Conservation (phyloP, 2,113 vertebrate genomes). For the Potamarius usumacintae region DNA sequence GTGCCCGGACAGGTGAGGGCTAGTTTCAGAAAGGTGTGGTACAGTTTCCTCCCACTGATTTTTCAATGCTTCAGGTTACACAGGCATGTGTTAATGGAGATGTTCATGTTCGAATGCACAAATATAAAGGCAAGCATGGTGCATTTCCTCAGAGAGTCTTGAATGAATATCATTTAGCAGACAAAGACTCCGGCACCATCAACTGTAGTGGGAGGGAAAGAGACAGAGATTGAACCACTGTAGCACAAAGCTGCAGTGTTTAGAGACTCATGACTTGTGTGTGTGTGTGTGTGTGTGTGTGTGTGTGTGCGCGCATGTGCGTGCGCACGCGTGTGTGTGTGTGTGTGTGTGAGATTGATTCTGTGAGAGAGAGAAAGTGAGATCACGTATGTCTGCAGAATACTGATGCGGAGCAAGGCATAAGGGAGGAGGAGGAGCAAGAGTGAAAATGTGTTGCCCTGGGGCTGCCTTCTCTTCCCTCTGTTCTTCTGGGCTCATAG, state of each 20-base stretch:
- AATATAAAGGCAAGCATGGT: background rate
- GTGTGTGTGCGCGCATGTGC: constrained; percentile 52
- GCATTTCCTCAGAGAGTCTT: background rate
- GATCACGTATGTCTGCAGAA: constrained; percentile 60
- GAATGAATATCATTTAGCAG: constrained; percentile 49
- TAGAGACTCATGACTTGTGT: constrained; percentile 62
- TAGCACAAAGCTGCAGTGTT: constrained; percentile 65
- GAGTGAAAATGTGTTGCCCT: constrained; percentile 57
- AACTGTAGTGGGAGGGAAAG: constrained; percentile 48
- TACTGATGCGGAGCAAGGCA: constrained; percentile 61
- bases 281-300: constrained; percentile 32
- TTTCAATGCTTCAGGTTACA: constrained; percentile 3
- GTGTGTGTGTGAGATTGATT: constrained; percentile 32
- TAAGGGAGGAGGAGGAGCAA: constrained; percentile 51
- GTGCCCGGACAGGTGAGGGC: constrained; percentile 9
- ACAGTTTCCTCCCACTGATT: background rate
- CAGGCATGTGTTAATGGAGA: background rate
- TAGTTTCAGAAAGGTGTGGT: constrained; percentile 18
- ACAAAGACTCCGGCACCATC: constrained; percentile 55
- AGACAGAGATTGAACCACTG: constrained; percentile 50
- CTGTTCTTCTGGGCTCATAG: constrained; percentile 44
- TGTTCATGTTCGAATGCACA: constrained; percentile 11
- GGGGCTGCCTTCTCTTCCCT: constrained; percentile 50
- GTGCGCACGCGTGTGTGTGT: constrained; percentile 32
- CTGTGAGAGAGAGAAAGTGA: constrained; percentile 53